phyloP scores from a whole-genome alignment of 2,113 vertebrate species.

The Leptosomus discolor region DNA sequence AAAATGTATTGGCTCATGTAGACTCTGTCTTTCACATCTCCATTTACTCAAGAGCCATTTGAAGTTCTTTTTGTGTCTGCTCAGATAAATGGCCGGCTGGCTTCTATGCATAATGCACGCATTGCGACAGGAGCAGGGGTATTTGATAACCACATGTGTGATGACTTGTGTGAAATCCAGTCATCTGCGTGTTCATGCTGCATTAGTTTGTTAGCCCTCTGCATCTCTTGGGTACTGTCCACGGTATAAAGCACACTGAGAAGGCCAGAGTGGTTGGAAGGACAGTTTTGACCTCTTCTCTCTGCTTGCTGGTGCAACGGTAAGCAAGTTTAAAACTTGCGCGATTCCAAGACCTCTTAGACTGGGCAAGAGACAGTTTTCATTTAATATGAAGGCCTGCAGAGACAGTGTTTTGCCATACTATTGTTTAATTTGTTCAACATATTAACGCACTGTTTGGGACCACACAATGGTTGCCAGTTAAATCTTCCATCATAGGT shows the following conservation, averaged over 20 bases:
- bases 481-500: constrained; percentile 1
- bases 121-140: not conserved
- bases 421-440: not conserved
- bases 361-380: not conserved
- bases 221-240: not conserved
- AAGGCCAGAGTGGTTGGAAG: not conserved
- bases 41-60: not conserved
- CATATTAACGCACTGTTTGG: not conserved
- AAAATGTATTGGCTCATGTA: not conserved
- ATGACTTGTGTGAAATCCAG: not conserved
- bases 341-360: not conserved
- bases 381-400: not conserved
- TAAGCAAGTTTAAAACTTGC: not conserved
- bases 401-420: not conserved
- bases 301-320: not conserved
- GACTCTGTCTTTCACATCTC: not conserved
- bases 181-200: not conserved
- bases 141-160: not conserved
- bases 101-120: not conserved
- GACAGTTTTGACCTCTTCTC: not conserved
- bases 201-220: not conserved
- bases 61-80: not conserved
- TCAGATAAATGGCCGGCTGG: not conserved
- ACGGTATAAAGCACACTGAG: not conserved
- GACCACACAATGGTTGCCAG: not conserved